These are phyloP conservation scores for Harpagoxenus sublaevis DNA, from an alignment of 2,888 invertebrate genomes.

Conservation along the genomic window DNA sequence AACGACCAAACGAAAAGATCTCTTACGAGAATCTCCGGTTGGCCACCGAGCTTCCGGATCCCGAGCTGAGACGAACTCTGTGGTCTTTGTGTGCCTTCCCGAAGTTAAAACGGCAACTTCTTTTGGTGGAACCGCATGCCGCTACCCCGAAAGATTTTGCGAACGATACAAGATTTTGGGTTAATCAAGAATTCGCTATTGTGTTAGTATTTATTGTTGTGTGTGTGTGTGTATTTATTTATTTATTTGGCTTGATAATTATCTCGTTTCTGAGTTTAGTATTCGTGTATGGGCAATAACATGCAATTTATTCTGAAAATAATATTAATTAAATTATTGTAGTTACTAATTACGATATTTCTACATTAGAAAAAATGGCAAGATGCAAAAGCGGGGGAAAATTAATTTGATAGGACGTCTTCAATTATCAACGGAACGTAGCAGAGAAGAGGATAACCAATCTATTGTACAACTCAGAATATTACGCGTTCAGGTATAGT, in stretches of 20 bases:
- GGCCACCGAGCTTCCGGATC: constrained; percentile 98
- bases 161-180: constrained; percentile 97
- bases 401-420: constrained; percentile 98
- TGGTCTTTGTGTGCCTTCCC: constrained; percentile 99
- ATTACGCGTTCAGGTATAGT: constrained; percentile 91
- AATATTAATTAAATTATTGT: constrained; percentile 28
- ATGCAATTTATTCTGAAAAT: background rate
- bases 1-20: constrained; percentile 96
- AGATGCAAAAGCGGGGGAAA: constrained; percentile 97
- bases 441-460: constrained; percentile 99
- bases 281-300: background rate
- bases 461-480: constrained; percentile 99
- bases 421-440: constrained; percentile 97
- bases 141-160: constrained; percentile 97
- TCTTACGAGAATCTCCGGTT: constrained; percentile 98
- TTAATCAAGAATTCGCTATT: constrained; percentile 98
- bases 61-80: constrained; percentile 96
- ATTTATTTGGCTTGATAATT: background rate
- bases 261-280: background rate
- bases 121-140: constrained; percentile 93
- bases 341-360: constrained; percentile 23
- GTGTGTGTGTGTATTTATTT: background rate
- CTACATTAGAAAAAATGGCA: constrained; percentile 94
- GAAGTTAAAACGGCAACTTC: constrained; percentile 96
- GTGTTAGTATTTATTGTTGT: constrained; percentile 86